phyloP scores from a whole-genome alignment of 2,797 vertebrate species.

The Zalophus californianus region DNA sequence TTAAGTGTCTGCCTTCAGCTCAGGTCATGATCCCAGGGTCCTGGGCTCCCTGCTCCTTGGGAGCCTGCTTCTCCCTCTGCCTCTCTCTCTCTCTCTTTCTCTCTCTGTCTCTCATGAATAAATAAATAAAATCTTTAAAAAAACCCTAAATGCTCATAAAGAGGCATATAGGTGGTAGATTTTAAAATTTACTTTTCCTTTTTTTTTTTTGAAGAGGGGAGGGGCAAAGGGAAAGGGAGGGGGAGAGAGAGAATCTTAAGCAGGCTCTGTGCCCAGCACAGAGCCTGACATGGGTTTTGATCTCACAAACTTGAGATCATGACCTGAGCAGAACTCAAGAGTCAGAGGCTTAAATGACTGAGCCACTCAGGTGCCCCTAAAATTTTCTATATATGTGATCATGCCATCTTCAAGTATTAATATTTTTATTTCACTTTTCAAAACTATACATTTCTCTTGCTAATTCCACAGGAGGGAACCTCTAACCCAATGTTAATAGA shows the following conservation, averaged over 20 bases:
- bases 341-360: not conserved
- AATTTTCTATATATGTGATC: not conserved
- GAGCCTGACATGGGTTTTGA: not conserved
- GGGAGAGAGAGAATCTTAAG: not conserved
- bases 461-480: not conserved
- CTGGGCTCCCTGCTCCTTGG: too few relatives aligned
- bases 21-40: too few relatives aligned
- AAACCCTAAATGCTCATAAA: not conserved
- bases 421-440: not conserved
- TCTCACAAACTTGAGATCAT: not conserved
- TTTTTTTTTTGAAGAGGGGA: not conserved
- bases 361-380: not conserved
- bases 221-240: not conserved
- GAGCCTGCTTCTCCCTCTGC: too few relatives aligned
- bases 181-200: not conserved
- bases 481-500: not conserved
- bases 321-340: not conserved
- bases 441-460: not conserved
- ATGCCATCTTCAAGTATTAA: not conserved
- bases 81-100: too few relatives aligned
- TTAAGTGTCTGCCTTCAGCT: too few relatives aligned
- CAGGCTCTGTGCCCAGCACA: not conserved
- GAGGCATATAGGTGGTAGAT: not conserved
- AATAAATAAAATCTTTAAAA: too few relatives aligned
- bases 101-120: too few relatives aligned